phyloP scores from a whole-genome alignment of 2,888 invertebrate species.

The Macaria notata region DNA sequence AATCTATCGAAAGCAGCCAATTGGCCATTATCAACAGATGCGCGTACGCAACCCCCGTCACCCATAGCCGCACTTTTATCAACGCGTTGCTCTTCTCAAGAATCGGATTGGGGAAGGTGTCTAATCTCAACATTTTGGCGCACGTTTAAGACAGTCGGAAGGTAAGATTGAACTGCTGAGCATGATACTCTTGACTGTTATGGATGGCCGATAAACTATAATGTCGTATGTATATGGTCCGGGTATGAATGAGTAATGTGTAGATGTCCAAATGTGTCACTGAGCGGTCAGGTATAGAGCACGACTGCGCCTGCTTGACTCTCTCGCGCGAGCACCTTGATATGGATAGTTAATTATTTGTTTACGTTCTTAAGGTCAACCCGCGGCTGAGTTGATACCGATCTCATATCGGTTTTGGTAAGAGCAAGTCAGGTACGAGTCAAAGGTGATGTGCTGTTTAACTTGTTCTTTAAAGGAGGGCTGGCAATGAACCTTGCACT shows the following conservation, averaged over 20 bases:
- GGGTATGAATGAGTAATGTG: slow-evolving; percentile 8
- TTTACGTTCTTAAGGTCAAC: slow-evolving; percentile 32
- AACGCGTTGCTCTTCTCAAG: slow-evolving; percentile 45
- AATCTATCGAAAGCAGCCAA: slow-evolving; percentile 55
- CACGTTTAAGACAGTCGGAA: slow-evolving; percentile 17
- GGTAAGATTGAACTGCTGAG: slow-evolving; percentile 15
- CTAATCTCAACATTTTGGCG: slow-evolving; percentile 41
- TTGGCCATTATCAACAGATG: slow-evolving; percentile 49
- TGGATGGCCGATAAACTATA: slow-evolving; percentile 31
- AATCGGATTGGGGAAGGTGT: slow-evolving; percentile 36
- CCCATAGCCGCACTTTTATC: slow-evolving; percentile 55
- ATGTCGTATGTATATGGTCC: slow-evolving; percentile 33
- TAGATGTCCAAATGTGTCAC: slow-evolving; percentile 15
- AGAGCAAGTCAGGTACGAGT: not conserved
- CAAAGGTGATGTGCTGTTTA: no score
- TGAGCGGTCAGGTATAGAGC: slow-evolving; percentile 9
- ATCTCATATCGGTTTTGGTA: not conserved
- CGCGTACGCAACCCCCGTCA: slow-evolving; percentile 45
- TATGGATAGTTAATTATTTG: slow-evolving; percentile 28
- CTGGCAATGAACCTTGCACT: no score
- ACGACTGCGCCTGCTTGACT: slow-evolving; percentile 14
- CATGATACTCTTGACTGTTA: slow-evolving; percentile 23
- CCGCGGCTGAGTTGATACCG: not conserved
- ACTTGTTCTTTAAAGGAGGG: no score
- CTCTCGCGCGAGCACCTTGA: slow-evolving; percentile 8